Percentiles rank a stretch among this genome's conserved stretches.
phyloP scores from a whole-genome alignment of 2,888 invertebrate species.

The Erebia epiphron region DNA sequence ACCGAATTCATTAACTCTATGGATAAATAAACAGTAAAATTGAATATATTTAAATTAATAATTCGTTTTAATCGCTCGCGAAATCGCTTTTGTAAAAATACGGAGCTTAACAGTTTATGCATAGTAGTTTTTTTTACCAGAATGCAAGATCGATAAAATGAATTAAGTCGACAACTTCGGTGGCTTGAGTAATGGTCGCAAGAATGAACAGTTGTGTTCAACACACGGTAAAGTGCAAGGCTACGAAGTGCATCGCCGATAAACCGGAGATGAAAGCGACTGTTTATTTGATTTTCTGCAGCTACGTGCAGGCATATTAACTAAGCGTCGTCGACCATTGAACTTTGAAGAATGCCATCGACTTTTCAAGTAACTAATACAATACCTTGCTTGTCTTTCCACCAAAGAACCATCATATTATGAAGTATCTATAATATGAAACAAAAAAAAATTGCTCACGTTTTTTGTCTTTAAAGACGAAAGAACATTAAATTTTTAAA shows the following conservation, averaged over 20 bases:
- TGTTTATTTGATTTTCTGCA: conserved; percentile 79
- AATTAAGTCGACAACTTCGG: conserved; percentile 63
- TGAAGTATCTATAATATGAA: neutral
- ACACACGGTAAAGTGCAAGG: conserved; percentile 70
- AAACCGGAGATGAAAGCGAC: conserved; percentile 76
- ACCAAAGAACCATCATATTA: neutral
- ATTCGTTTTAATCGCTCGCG: conserved; percentile 31
- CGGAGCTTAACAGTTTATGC: conserved; percentile 25
- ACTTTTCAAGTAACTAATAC: conserved; percentile 24
- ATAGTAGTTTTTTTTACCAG: conserved; percentile 36
- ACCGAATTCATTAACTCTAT: conserved; percentile 23
- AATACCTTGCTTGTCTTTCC: conserved; percentile 22
- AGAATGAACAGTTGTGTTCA: conserved; percentile 59
- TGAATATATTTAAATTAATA: conserved; percentile 27
- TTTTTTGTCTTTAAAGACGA: neutral
- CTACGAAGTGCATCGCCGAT: conserved; percentile 74
- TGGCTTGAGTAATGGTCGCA: conserved; percentile 60
- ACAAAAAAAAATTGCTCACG: neutral
- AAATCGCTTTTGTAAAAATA: conserved; percentile 19
- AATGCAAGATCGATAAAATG: conserved; percentile 57
- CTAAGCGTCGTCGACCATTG: conserved; percentile 61
- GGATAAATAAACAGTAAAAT: conserved; percentile 16
- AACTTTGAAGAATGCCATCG: conserved; percentile 50
- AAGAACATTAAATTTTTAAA: neutral
- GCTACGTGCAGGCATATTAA: conserved; percentile 64